These are phyloP conservation scores for Galago senegalensis DNA, from an alignment of 2,797 vertebrate genomes.

Conservation along the genomic window DNA sequence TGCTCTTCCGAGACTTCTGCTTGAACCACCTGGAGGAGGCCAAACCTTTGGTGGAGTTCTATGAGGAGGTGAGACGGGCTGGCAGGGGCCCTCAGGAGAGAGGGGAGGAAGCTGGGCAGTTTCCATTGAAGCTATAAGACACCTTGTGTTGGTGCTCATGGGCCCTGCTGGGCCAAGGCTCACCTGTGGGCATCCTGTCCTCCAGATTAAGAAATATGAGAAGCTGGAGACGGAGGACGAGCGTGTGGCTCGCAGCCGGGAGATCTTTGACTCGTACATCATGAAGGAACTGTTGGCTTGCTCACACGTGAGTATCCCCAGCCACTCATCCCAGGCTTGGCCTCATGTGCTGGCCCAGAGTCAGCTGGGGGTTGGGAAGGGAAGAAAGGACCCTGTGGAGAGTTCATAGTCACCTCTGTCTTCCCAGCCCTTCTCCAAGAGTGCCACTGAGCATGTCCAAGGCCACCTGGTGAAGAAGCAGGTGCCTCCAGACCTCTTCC, in stretches of 20 bases:
- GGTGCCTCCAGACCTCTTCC: conserved; percentile 91
- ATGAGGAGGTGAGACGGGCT: conserved; percentile 88
- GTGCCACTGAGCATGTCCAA: conserved; percentile 89
- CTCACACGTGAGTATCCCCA: conserved; percentile 87
- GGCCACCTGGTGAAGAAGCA: conserved; percentile 89
- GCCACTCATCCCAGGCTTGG: rapidly evolving
- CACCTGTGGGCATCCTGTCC: neutral
- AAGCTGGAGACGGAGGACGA: conserved; percentile 91
- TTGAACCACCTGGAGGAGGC: conserved; percentile 90
- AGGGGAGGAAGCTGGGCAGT: neutral
- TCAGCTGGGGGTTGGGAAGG: neutral
- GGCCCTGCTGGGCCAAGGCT: neutral
- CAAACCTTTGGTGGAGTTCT: conserved; percentile 90
- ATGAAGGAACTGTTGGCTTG: conserved; percentile 92
- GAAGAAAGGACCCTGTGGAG: neutral
- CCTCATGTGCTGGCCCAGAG: neutral
- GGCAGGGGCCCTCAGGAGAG: too few relatives aligned
- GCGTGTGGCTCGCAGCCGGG: conserved; percentile 85
- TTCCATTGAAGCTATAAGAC: neutral
- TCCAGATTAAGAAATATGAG: conserved; percentile 91
- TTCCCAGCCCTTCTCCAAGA: conserved; percentile 90
- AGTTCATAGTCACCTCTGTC: conserved; percentile 41
- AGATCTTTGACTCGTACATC: conserved; percentile 91
- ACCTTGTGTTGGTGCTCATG: rapidly evolving
- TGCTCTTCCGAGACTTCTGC: conserved; percentile 91